These are phyloP conservation scores for Parauchenoglanis punctatus DNA, from an alignment of 2,797 vertebrate species.

Conservation along the genomic window DNA sequence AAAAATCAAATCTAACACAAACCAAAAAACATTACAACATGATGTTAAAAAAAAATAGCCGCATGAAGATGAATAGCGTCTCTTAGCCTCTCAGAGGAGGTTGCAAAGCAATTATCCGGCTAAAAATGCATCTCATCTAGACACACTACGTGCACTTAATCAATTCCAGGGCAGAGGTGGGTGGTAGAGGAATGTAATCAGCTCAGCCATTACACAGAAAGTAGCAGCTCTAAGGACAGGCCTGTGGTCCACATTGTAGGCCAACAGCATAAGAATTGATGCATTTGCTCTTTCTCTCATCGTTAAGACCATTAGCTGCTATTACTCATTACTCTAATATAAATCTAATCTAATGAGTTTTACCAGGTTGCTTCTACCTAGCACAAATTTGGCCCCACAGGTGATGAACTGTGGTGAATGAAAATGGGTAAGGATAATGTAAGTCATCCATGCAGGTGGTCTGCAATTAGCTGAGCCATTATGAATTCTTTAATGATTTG, in stretches of 20 bases:
- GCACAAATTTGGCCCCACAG: conserved; percentile 33
- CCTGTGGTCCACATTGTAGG: neutral
- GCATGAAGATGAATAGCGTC: conserved; percentile 41
- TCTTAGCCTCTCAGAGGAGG: conserved; percentile 43
- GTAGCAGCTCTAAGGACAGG: conserved; percentile 31
- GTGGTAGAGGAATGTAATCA: conserved; percentile 54
- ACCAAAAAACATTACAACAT: conserved; percentile 42
- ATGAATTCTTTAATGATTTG: conserved; percentile 27
- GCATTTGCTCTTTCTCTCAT: conserved; percentile 14
- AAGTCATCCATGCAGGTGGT: conserved; percentile 11
- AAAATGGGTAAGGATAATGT: conserved; percentile 33
- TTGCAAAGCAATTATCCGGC: conserved; percentile 44
- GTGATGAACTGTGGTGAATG: conserved; percentile 31
- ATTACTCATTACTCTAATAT: conserved; percentile 19
- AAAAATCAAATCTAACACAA: conserved; percentile 44
- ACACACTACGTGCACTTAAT: conserved; percentile 49
- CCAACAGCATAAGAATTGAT: neutral
- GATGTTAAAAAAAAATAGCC: conserved; percentile 29
- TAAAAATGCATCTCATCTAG: conserved; percentile 53
- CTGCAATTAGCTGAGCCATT: conserved; percentile 28
- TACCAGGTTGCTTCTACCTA: conserved; percentile 4
- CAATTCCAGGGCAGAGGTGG: conserved; percentile 47
- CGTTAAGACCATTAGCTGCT: conserved; percentile 13
- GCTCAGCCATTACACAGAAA: conserved; percentile 40
- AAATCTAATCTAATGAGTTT: conserved; percentile 41